Evolutionary conservation across 2,888 invertebrate genomes (phyloP).

Genomic region (Drosophila peninsularis): DNA sequence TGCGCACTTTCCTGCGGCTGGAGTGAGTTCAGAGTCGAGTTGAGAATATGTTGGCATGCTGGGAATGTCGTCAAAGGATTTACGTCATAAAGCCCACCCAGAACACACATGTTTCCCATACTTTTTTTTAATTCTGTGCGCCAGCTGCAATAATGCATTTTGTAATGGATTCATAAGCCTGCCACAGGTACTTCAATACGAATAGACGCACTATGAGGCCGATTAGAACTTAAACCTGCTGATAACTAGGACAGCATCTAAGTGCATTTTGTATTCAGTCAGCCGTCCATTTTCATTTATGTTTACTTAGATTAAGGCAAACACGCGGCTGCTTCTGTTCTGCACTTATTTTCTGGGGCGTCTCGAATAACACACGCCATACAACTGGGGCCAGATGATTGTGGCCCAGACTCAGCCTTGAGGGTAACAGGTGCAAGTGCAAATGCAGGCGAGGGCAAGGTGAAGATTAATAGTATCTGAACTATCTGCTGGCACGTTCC

Average conservation of each 20-base stretch:
- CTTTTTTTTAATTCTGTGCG: constrained; percentile 19
- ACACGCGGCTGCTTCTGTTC: constrained; percentile 15
- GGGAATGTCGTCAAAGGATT: constrained; percentile 56
- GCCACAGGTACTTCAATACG: constrained; percentile 28
- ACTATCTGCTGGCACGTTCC: constrained; percentile 20
- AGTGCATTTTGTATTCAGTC: not conserved
- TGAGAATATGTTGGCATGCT: constrained; percentile 36
- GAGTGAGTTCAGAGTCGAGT: constrained; percentile 7
- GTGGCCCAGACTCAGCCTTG: not conserved
- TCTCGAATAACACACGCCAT: constrained; percentile 8
- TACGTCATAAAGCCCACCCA: constrained; percentile 38
- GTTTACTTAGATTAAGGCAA: constrained; percentile 5
- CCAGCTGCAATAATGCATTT: constrained; percentile 49
- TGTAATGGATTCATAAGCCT: constrained; percentile 30
- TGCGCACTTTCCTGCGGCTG: constrained; percentile 40
- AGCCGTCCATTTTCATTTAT: not conserved
- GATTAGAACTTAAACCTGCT: not conserved
- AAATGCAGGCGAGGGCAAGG: constrained; percentile 16
- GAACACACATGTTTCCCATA: constrained; percentile 15
- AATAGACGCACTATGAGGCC: not conserved
- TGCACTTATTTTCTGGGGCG: constrained; percentile 16
- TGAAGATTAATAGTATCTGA: constrained; percentile 49
- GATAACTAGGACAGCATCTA: not conserved
- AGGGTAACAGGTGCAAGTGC: constrained; percentile 28
- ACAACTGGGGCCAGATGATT: constrained; percentile 29